Evolutionary conservation across 1,140 invertebrate genomes (phyloP), one percentile per base, ranked within the genome.

Genomic region (Meteorus sp.): DNA sequence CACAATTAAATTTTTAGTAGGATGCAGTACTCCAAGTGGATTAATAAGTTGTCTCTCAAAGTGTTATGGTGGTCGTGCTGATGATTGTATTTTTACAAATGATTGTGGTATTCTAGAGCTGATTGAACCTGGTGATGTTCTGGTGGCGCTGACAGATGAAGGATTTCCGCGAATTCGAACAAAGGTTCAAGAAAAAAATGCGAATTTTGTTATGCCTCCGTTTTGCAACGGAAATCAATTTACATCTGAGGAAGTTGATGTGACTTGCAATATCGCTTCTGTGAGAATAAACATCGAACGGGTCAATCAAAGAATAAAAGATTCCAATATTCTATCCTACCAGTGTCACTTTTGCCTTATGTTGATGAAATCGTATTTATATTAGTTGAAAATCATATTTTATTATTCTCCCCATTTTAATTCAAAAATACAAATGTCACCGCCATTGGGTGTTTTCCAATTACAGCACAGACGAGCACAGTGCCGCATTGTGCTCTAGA

Each of bases 281-380:
- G 64, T 74, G 8, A 47, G 70, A 19, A 75, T 77, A 25, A 68
- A 75, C 59, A 64, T 75, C 31, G 71, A 77, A 59, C 33, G 72
- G 31, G 60, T 61, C 2, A 75, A 70, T 43, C 62, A 71, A 57
- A 51, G 65, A 59, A 60, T 68, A 9, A 71, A 60, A 69, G 37
- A 52, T 9, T 59, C 29, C 17, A 11, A 41, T 15, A 59, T 51
- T 52, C 37, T 59, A 6, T 35, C 29, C 4, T 15, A n/a, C 15
- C n/a, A n/a, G n/a, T n/a, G n/a, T n/a, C n/a, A n/a, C n/a, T n/a
- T n/a, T n/a, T 41, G 8, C 13, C 37, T 9, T 15, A 15, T 41
- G 13, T 41, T 41, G 37, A 41, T 41, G 13, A 41, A 15, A 41
- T 41, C n/a, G n/a, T n/a, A n/a, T n/a, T n/a, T n/a, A n/a, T n/a